phyloP scores from a whole-genome alignment of 2,113 vertebrate genomes.

The Limanda limanda region DNA sequence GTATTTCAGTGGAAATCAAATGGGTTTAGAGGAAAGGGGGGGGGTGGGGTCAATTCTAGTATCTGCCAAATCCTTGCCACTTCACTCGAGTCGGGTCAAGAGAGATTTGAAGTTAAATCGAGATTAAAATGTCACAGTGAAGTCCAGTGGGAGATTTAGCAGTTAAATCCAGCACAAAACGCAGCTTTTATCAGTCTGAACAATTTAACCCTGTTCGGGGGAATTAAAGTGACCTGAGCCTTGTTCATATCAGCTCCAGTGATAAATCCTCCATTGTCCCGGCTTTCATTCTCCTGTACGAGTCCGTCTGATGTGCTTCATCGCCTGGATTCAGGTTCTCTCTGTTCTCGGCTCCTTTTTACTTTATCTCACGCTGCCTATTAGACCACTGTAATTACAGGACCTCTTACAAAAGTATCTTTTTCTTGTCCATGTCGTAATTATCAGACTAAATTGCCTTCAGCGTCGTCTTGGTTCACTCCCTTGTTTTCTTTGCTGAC shows the following conservation, averaged over 20 bases:
- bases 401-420: neutral
- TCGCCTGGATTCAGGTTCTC: slow-evolving; percentile 10
- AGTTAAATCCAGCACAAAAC: slow-evolving; percentile 45
- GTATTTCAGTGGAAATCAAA: slow-evolving; percentile 47
- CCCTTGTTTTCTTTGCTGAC: slow-evolving; percentile 55
- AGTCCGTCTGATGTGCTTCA: slow-evolving; percentile 35
- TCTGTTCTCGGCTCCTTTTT: neutral
- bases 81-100: slow-evolving; percentile 24
- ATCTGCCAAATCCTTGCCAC: slow-evolving; percentile 28
- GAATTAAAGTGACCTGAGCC: slow-evolving; percentile 56
- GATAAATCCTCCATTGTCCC: slow-evolving; percentile 63
- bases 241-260: slow-evolving; percentile 40
- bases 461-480: slow-evolving; percentile 12
- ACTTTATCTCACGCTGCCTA: slow-evolving; percentile 3
- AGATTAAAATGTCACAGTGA: slow-evolving; percentile 66
- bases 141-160: slow-evolving; percentile 48
- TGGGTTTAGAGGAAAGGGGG: slow-evolving; percentile 16
- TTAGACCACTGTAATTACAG: slow-evolving; percentile 4
- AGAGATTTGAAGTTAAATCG: slow-evolving; percentile 56
- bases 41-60: slow-evolving; percentile 1
- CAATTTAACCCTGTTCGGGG: slow-evolving; percentile 55
- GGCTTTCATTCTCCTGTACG: slow-evolving; percentile 35
- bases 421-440: neutral
- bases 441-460: slow-evolving; percentile 12
- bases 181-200: slow-evolving; percentile 46